Evolutionary conservation across 2,888 invertebrate genomes (phyloP).

Genomic region (Yponomeuta malinellus): DNA sequence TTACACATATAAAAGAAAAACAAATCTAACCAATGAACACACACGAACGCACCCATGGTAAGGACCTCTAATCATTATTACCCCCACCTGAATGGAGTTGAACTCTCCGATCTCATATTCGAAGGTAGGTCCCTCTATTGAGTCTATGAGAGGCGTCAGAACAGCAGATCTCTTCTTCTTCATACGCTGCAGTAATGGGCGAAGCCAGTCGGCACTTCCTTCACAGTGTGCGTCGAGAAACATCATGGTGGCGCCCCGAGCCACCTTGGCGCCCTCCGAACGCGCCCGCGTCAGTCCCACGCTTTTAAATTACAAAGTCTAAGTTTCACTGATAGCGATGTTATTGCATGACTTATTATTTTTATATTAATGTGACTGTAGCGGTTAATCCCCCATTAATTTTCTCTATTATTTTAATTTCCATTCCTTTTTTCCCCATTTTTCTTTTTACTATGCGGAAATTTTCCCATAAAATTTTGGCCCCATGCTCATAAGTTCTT

Average conservation of each 20-base stretch:
- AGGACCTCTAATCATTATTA: neutral
- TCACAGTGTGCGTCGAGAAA: conserved; percentile 97
- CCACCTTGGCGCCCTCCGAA: conserved; percentile 87
- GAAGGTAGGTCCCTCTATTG: conserved; percentile 80
- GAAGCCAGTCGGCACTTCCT: conserved; percentile 85
- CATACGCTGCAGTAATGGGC: conserved; percentile 92
- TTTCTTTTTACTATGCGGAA: too few species aligned
- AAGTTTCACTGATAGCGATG: too few species aligned
- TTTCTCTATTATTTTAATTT: too few species aligned
- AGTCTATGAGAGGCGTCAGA: conserved; percentile 95
- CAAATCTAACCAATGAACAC: neutral
- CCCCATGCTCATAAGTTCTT: too few species aligned
- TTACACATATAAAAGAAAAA: neutral
- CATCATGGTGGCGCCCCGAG: conserved; percentile 87
- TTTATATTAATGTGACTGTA: too few species aligned
- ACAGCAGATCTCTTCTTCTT: conserved; percentile 82
- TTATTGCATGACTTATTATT: too few species aligned
- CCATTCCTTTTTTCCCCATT: too few species aligned
- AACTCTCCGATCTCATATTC: conserved; percentile 45
- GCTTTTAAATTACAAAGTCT: too few species aligned
- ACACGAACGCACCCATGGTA: neutral
- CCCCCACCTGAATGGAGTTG: neutral
- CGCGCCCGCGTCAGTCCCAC: conserved; percentile 80
- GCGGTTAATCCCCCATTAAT: too few species aligned
- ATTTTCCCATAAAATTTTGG: too few species aligned